phyloP scores from a whole-genome alignment of 1,140 invertebrate genomes.

The Zaprionus lachaisei region DNA sequence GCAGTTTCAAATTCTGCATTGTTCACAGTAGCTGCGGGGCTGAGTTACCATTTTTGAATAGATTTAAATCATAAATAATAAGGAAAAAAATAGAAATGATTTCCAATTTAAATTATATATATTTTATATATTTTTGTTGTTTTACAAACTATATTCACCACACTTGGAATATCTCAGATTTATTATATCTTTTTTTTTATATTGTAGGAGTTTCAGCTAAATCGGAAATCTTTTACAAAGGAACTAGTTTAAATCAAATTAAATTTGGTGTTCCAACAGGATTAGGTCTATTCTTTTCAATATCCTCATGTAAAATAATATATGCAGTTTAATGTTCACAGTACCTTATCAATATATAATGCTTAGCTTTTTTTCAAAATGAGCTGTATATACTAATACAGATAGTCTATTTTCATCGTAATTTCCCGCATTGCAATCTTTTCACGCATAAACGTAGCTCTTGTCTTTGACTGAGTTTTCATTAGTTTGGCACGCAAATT shows the following conservation, averaged over 20 bases:
- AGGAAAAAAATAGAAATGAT: background rate
- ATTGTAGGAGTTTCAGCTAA: background rate
- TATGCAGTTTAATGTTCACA: too few relatives aligned
- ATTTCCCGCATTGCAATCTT: background rate
- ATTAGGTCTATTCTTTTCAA: too few relatives aligned
- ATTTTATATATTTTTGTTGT: background rate
- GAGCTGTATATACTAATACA: too few relatives aligned
- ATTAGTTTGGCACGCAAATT: conserved; percentile 45
- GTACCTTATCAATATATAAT: too few relatives aligned
- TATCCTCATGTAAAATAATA: too few relatives aligned
- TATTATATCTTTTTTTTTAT: background rate
- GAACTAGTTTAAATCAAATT: too few relatives aligned
- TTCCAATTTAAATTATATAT: background rate
- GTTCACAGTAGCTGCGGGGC: conserved; percentile 24
- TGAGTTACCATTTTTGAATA: conserved; percentile 33
- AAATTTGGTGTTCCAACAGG: too few relatives aligned
- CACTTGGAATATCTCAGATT: background rate
- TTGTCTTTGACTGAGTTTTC: conserved; percentile 19
- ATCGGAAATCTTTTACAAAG: too few relatives aligned
- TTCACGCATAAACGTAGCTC: conserved; percentile 16
- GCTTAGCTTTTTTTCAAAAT: too few relatives aligned
- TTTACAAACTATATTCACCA: too few relatives aligned
- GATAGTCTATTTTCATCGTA: background rate
- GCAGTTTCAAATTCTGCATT: conserved; percentile 65
- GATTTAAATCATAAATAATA: background rate